These are phyloP conservation scores for Equus quagga DNA, from an alignment of 2,113 vertebrate genomes.

Conservation along the genomic window DNA sequence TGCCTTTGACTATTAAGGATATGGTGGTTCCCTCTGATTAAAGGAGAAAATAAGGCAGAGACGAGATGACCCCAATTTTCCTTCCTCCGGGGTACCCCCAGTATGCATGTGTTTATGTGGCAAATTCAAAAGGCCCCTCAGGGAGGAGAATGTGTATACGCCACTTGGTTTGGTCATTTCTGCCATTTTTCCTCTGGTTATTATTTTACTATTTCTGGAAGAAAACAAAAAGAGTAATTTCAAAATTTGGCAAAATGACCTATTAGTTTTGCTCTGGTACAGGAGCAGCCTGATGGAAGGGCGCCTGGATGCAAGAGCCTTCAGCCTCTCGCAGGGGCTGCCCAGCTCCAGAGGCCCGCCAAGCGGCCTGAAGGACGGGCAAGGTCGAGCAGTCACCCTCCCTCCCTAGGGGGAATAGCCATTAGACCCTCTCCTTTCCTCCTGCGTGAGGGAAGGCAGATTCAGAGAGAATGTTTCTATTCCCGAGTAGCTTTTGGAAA, in stretches of 20 bases:
- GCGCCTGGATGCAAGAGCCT: rapidly evolving
- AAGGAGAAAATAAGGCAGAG: not conserved
- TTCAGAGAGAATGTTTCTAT: not conserved
- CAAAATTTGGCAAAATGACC: not conserved
- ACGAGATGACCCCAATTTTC: not conserved
- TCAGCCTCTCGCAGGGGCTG: rapidly evolving
- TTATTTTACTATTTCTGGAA: not conserved
- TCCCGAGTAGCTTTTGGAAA: not conserved
- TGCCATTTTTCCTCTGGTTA: not conserved
- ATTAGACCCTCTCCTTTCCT: not conserved
- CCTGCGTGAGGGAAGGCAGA: not conserved
- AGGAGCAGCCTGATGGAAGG: not conserved
- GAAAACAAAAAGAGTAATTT: not conserved
- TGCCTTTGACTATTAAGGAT: not conserved
- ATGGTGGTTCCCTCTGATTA: too few species aligned
- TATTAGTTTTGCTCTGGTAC: not conserved
- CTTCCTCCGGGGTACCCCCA: too few species aligned
- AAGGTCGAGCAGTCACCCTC: too few species aligned
- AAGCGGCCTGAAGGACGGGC: too few species aligned
- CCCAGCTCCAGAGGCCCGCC: not conserved
- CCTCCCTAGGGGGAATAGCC: rapidly evolving
- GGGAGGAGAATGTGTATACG: not conserved
- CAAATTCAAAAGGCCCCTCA: not conserved
- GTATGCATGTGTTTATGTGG: not conserved
- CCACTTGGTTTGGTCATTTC: not conserved